These are phyloP conservation scores for Macroglossus sobrinus DNA, from an alignment of 2,113 vertebrate species.

Conservation along the genomic window DNA sequence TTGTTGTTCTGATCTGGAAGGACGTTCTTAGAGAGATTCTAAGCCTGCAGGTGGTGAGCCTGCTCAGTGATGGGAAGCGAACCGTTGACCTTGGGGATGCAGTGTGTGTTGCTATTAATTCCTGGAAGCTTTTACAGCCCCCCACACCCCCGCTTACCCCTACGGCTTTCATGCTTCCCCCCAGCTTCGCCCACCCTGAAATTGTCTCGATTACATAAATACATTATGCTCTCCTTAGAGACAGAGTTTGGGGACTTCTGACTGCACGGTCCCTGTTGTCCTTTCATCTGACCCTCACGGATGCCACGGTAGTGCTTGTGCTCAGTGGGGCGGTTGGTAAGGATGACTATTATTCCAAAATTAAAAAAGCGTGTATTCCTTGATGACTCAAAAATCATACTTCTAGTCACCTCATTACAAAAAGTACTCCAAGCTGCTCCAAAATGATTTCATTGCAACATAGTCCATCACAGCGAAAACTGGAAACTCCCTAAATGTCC, in stretches of 20 bases:
- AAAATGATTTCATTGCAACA: not conserved
- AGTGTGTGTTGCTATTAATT: no score
- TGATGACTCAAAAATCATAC: not conserved
- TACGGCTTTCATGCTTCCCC: no score
- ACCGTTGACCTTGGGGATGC: no score
- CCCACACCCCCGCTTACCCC: fast-evolving
- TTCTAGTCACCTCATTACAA: not conserved
- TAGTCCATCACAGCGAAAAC: not conserved
- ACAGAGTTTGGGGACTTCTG: not conserved
- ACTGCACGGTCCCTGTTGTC: not conserved
- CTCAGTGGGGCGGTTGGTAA: not conserved
- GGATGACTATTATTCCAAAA: no score
- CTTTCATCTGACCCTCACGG: not conserved
- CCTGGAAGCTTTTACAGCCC: not conserved
- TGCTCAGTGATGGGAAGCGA: not conserved
- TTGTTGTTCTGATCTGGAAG: not conserved
- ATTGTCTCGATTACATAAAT: not conserved
- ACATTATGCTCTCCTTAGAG: not conserved
- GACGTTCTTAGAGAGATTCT: not conserved
- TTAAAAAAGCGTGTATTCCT: not conserved
- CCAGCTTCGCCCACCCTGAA: not conserved
- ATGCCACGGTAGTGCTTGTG: not conserved
- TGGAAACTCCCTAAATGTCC: not conserved
- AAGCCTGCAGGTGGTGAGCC: not conserved
- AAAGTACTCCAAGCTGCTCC: not conserved